Conservation (phyloP, 2,888 invertebrate species). For the Beris chalybata region DNA sequence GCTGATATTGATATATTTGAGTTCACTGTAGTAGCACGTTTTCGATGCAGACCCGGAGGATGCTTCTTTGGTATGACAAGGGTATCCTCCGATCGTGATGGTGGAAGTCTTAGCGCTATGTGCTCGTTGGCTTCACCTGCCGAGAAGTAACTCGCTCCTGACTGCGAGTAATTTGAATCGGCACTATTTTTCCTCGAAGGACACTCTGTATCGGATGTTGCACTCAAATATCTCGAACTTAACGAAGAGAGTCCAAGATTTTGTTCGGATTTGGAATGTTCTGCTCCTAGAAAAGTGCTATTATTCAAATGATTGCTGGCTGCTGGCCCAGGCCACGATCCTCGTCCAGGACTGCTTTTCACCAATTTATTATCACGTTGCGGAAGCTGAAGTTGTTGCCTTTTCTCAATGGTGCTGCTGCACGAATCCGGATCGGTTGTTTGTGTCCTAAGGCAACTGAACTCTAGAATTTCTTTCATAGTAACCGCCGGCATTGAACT, state of each 20-base stretch:
- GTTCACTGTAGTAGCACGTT: constrained; percentile 61
- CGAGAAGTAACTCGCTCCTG: constrained; percentile 57
- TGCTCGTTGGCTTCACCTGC: constrained; percentile 49
- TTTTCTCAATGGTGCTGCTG: constrained; percentile 36
- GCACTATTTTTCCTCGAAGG: constrained; percentile 63
- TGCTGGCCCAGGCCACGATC: constrained; percentile 82
- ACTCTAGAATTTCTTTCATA: constrained; percentile 53
- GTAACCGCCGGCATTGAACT: constrained; percentile 54
- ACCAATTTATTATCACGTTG: constrained; percentile 73
- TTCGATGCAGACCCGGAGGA: constrained; percentile 57
- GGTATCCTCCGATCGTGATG: constrained; percentile 80
- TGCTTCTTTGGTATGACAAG: constrained; percentile 60
- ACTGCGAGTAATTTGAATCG: constrained; percentile 63
- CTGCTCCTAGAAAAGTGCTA: constrained; percentile 62
- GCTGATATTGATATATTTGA: constrained; percentile 61
- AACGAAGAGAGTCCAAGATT: constrained; percentile 53
- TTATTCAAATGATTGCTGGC: constrained; percentile 57
- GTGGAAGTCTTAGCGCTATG: constrained; percentile 62
- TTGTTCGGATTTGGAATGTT: constrained; percentile 84
- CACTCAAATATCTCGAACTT: constrained; percentile 61
- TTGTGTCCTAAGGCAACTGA: constrained; percentile 35
- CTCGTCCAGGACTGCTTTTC: constrained; percentile 76
- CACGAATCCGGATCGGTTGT: constrained; percentile 41
- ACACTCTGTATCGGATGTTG: constrained; percentile 51
- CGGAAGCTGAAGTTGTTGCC: constrained; percentile 54